A percentile compares a stretch with the other conserved stretches of the same genome.
Evolutionary conservation across 2,797 vertebrate genomes (phyloP).

Genomic region (Clarias laeviceps): DNA sequence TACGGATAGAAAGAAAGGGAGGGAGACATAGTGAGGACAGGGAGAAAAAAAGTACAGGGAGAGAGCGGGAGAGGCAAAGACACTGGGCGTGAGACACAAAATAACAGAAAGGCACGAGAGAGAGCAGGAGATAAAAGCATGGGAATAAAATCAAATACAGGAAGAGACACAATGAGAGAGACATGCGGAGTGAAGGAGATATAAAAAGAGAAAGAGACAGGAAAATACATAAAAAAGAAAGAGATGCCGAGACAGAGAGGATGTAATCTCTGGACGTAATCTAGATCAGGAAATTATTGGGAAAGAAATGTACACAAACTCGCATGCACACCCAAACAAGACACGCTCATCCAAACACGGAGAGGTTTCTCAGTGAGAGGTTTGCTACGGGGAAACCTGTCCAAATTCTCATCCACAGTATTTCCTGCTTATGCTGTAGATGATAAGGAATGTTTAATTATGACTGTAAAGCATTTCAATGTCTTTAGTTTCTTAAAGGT

Average conservation of each 20-base stretch:
- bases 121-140: background rate
- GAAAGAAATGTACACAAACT: slow-evolving; percentile 16
- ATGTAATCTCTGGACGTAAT: slow-evolving; percentile 19
- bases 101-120: background rate
- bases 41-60: background rate
- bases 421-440: background rate
- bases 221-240: background rate
- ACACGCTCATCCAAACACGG: slow-evolving; percentile 1
- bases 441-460: background rate
- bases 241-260: background rate
- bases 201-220: background rate
- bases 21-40: background rate
- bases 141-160: background rate
- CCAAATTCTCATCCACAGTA: background rate
- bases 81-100: background rate
- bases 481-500: background rate
- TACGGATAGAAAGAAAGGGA: background rate
- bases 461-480: no score
- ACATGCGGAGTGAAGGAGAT: background rate
- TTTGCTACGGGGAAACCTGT: background rate
- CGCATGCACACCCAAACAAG: slow-evolving; percentile 44
- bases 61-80: background rate
- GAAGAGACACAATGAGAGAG: background rate
- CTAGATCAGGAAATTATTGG: slow-evolving; percentile 45
- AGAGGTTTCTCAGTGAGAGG: background rate